These are phyloP conservation scores for Drosophila simulans DNA, from an alignment of 1,140 invertebrate genomes.

Conservation along the genomic window DNA sequence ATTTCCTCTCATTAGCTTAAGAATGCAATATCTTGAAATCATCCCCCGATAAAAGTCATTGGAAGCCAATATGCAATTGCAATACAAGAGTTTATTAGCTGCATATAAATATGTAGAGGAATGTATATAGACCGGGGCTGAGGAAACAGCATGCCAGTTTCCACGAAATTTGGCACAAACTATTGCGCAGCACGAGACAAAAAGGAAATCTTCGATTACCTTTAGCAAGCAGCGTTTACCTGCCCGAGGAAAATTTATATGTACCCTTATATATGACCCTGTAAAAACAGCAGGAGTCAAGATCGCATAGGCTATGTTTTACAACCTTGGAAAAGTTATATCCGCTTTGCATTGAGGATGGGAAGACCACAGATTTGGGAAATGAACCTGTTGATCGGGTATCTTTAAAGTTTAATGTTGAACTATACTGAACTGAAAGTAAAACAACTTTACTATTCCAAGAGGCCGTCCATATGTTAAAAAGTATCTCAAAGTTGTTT, in stretches of 20 bases:
- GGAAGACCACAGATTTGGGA: background rate
- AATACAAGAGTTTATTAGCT: conserved; percentile 1
- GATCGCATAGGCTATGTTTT: conserved; percentile 21
- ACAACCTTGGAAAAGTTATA: conserved; percentile 40
- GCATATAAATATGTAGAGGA: background rate
- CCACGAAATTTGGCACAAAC: conserved; percentile 55
- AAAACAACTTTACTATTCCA: too few species aligned
- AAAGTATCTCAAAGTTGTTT: too few species aligned
- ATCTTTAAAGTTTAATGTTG: background rate
- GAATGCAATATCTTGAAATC: background rate
- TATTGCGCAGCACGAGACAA: conserved; percentile 66
- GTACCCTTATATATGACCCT: conserved; percentile 38
- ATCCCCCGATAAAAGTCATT: conserved; percentile 1
- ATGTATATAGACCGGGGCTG: conserved; percentile 16
- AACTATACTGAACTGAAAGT: too few species aligned
- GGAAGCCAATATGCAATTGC: conserved; percentile 21
- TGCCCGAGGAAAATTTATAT: conserved; percentile 11
- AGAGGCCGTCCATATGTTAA: too few species aligned
- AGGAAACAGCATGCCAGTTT: conserved; percentile 51
- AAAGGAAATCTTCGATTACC: conserved; percentile 52
- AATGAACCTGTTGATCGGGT: conserved; percentile 23
- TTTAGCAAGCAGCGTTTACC: conserved; percentile 39
- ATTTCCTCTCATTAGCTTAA: background rate
- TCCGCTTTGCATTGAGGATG: conserved; percentile 17
- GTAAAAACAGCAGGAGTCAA: conserved; percentile 63